A percentile compares a stretch with the other conserved stretches of the same genome.
phyloP scores from a whole-genome alignment of 2,888 invertebrate species.

The Operophtera brumata region DNA sequence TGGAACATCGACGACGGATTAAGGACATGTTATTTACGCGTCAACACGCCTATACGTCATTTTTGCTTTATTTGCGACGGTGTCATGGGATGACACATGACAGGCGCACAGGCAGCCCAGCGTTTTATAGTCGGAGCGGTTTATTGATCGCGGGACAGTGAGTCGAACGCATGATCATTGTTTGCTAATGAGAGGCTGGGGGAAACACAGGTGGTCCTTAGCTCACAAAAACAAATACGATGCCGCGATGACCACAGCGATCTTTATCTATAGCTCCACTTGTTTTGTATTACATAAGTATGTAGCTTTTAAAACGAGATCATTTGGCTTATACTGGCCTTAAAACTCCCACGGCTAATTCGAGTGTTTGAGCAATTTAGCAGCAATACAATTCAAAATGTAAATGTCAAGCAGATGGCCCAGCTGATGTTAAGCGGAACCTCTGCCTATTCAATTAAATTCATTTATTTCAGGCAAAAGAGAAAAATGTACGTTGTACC shows the following conservation, averaged over 20 bases:
- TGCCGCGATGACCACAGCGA: slow-evolving; percentile 50
- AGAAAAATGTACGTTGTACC: too few relatives aligned
- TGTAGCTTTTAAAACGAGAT: not conserved
- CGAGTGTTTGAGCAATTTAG: slow-evolving; percentile 1
- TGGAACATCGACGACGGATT: slow-evolving; percentile 10
- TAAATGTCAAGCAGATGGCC: too few relatives aligned
- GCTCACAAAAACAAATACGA: slow-evolving; percentile 53
- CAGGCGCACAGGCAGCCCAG: slow-evolving; percentile 35
- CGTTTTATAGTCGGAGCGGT: slow-evolving; percentile 48
- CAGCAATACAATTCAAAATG: too few relatives aligned
- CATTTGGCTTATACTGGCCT: not conserved
- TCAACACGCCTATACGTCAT: slow-evolving; percentile 9
- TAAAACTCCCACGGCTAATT: not conserved
- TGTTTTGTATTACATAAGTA: slow-evolving; percentile 3
- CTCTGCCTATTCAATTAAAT: too few relatives aligned
- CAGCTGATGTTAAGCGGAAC: too few relatives aligned
- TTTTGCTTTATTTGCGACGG: slow-evolving; percentile 13
- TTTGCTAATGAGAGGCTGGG: slow-evolving; percentile 69
- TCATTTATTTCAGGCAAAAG: too few relatives aligned
- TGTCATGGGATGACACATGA: slow-evolving; percentile 11
- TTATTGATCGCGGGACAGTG: slow-evolving; percentile 56
- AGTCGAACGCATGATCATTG: slow-evolving; percentile 61
- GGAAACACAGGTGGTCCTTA: slow-evolving; percentile 59
- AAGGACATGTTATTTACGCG: slow-evolving; percentile 16
- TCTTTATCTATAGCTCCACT: not conserved